Evolutionary conservation across 2,888 invertebrate species (phyloP).

Genomic region (Aromia moschata): DNA sequence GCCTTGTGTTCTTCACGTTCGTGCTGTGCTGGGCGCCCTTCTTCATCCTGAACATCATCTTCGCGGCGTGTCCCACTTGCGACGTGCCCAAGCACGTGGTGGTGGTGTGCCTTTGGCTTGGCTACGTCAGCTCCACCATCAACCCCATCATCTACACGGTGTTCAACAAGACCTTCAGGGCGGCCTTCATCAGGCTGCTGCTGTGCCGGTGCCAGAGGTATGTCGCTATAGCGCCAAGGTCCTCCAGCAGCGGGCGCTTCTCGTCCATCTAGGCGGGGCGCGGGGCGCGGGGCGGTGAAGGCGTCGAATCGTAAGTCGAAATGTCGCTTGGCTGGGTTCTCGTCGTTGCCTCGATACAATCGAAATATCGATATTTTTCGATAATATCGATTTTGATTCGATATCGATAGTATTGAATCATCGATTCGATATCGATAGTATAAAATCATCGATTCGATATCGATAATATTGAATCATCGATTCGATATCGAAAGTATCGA

Average conservation of each 20-base stretch:
- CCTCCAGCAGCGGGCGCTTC: slow-evolving; percentile 24
- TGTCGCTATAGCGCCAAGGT: slow-evolving; percentile 34
- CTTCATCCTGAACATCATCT: slow-evolving; percentile 86
- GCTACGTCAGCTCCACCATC: slow-evolving; percentile 91
- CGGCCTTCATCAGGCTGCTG: slow-evolving; percentile 81
- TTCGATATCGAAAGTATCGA: too few species aligned
- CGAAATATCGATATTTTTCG: too few species aligned
- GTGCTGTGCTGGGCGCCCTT: slow-evolving; percentile 95
- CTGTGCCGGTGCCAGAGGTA: slow-evolving; percentile 81
- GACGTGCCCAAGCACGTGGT: slow-evolving; percentile 79
- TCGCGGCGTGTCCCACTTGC: slow-evolving; percentile 85
- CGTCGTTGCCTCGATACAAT: too few species aligned
- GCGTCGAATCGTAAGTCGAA: slow-evolving; percentile 8
- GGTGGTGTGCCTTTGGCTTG: slow-evolving; percentile 88
- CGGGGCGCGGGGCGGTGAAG: neutral
- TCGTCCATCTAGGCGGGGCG: slow-evolving; percentile 14
- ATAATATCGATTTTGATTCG: too few species aligned
- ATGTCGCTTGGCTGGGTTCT: slow-evolving; percentile 1
- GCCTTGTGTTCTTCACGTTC: slow-evolving; percentile 91
- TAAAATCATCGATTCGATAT: too few species aligned
- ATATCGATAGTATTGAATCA: too few species aligned
- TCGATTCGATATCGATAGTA: too few species aligned
- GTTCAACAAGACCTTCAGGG: slow-evolving; percentile 89
- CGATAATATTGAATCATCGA: too few species aligned
- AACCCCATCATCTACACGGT: slow-evolving; percentile 95